Evolutionary conservation across 2,888 invertebrate genomes (phyloP).

Genomic region (Cerastis leucographa): DNA sequence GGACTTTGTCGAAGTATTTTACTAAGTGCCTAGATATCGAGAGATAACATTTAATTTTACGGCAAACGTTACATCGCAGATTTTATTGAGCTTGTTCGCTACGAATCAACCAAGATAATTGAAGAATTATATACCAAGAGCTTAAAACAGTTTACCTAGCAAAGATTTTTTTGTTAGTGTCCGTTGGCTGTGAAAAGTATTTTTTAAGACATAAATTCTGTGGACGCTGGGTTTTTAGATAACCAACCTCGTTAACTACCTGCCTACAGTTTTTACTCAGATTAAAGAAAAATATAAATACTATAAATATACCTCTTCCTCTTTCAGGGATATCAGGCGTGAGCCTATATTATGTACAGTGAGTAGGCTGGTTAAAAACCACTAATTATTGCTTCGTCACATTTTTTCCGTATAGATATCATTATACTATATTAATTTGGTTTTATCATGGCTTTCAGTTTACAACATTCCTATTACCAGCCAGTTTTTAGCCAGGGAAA

Average conservation of each 20-base stretch:
- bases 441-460: neutral
- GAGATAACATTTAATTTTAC: conserved; percentile 53
- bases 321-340: neutral
- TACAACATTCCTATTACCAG: too few species aligned
- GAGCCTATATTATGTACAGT: neutral
- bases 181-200: neutral
- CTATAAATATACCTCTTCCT: neutral
- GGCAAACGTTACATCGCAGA: conserved; percentile 26
- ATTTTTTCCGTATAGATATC: neutral
- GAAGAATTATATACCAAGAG: conserved; percentile 5
- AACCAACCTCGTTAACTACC: neutral
- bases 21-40: conserved; percentile 52
- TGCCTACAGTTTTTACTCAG: neutral
- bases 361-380: neutral
- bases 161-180: neutral
- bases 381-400: neutral
- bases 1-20: conserved; percentile 57
- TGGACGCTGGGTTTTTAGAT: neutral
- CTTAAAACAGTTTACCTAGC: neutral
- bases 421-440: neutral
- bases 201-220: neutral
- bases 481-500: too few species aligned
- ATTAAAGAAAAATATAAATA: neutral
- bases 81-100: conserved; percentile 47
- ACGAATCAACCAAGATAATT: conserved; percentile 20